Base-by-base conservation (phyloP, 1,140 invertebrate species). In the Chrysoperla carnea region DNA sequence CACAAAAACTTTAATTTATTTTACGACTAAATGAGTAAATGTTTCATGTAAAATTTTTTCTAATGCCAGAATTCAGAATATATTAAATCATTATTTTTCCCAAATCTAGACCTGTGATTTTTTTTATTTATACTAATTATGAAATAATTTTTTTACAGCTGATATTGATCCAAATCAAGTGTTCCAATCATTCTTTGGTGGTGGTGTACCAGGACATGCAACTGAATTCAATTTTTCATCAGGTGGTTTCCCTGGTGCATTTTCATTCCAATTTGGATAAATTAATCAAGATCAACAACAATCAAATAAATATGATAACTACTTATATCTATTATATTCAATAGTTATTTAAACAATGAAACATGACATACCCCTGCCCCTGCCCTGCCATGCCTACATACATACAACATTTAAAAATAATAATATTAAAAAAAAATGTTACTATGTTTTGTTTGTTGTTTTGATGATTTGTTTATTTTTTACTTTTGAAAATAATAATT, bases 111-210 rank as follows among this genome's bases (percentile, higher is more conserved):
- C 27, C 9, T 29, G 17, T 8, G 6, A 28, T 39, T 40, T 14
- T 29, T 44, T 44, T 17, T 27, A 23, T 35, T 29, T 12, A 31
- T 42, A 23, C 17, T 23, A 23, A 23, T 23, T 23, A 2, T 23
- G 17, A 23, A 23, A 3, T 23, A 23, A 23, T 47, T 54, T 56
- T 51, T 51, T 45, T 51, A 50, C 72, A 74, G 45, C 66, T 78
- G 73, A 79, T 62, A 74, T 86, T 47, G 81, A 86, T 60, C 76
- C 81, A 1, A 79, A 76, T 48, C 66, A 75, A 49, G 75, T 84
- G 48, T 87, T 87, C 67, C 79, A 85, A 58, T 68, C 77, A 5
- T 86, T 86, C 66, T 88, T 85, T 56, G 66, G 68, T 35, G 69
- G 69, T 37, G n/a, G n/a, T 12, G 17, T 23, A 23, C n/a, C 31